A percentile compares a stretch with the other conserved stretches of the same genome.
phyloP scores from a whole-genome alignment of 2,113 vertebrate genomes.

The Crypturellus undulatus region DNA sequence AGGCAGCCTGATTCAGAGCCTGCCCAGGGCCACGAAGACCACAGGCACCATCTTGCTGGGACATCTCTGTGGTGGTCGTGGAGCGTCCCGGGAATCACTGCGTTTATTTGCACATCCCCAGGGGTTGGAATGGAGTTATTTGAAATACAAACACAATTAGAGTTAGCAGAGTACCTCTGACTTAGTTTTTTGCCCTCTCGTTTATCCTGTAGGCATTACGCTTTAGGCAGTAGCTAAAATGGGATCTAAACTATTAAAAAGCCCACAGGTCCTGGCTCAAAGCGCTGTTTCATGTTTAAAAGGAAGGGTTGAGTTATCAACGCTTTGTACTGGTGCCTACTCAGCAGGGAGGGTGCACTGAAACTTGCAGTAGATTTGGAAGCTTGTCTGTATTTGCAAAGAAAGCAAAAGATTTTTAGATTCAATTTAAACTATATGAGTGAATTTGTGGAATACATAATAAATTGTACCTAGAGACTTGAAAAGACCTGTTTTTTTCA shows the following conservation, averaged over 20 bases:
- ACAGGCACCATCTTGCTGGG: background rate
- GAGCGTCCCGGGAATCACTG: background rate
- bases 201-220: constrained; percentile 50
- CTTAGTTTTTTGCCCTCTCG: constrained; percentile 24
- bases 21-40: fast-evolving
- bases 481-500: background rate
- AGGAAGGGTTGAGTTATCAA: constrained; percentile 24
- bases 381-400: background rate
- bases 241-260: constrained; percentile 35
- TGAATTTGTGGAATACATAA: background rate
- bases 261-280: constrained; percentile 11
- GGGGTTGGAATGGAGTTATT: constrained; percentile 28
- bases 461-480: constrained; percentile 11
- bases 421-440: background rate
- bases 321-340: background rate
- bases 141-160: constrained; percentile 42
- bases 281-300: constrained; percentile 52
- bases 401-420: background rate
- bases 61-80: background rate
- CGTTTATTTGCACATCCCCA: constrained; percentile 18
- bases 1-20: background rate
- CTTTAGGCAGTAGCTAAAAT: constrained; percentile 57
- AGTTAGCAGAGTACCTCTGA: constrained; percentile 46
- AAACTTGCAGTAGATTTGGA: background rate
- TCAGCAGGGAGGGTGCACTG: background rate